Conservation (phyloP, 1,140 invertebrate genomes). For the Drosophila simulans region DNA sequence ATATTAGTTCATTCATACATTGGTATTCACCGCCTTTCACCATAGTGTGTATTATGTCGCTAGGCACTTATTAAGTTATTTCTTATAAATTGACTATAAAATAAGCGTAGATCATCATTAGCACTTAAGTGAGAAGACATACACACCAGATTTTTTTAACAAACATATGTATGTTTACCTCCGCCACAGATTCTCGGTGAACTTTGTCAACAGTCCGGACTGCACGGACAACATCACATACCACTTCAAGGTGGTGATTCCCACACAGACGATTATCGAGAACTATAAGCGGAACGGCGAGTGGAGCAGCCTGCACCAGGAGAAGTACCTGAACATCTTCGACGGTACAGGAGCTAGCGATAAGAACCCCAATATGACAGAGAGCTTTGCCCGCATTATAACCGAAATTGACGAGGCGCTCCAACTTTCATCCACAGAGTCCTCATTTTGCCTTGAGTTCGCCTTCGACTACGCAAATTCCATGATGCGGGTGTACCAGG, state of each 20-base stretch:
- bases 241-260: slow-evolving; percentile 73
- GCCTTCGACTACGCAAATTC: slow-evolving; percentile 63
- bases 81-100: neutral
- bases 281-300: slow-evolving; percentile 70
- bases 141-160: neutral
- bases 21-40: no score
- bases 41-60: no score
- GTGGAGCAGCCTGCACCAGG: slow-evolving; percentile 61
- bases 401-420: slow-evolving; percentile 39
- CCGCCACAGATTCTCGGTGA: slow-evolving; percentile 76
- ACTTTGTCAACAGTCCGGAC: slow-evolving; percentile 70
- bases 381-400: slow-evolving; percentile 40
- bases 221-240: slow-evolving; percentile 75
- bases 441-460: slow-evolving; percentile 71
- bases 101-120: slow-evolving; percentile 15
- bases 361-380: slow-evolving; percentile 18
- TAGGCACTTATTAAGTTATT: no score
- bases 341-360: slow-evolving; percentile 64
- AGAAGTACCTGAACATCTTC: slow-evolving; percentile 61
- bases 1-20: no score
- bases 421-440: slow-evolving; percentile 74
- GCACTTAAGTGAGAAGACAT: slow-evolving; percentile 12
- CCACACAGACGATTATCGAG: slow-evolving; percentile 62
- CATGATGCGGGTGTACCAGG: slow-evolving; percentile 62
- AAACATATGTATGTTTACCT: neutral